Conservation (phyloP, 92 coral and sea anemone species). For the Epizoanthus fatuus region DNA sequence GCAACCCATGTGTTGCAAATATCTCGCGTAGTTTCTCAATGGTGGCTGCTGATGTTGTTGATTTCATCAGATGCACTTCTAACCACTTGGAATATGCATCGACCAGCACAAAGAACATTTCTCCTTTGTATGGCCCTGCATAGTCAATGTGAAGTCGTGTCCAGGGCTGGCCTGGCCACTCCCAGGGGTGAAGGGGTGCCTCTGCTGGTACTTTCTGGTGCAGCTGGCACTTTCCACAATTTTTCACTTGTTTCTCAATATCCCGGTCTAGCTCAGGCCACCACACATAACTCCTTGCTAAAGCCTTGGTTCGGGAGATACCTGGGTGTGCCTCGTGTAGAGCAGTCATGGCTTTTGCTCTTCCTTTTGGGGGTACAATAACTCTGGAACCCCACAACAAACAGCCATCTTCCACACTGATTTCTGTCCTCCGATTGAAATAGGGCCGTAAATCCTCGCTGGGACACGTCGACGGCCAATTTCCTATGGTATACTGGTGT, state of each 20-base stretch:
- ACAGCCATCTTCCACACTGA: conserved; percentile 76
- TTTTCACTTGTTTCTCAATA: conserved; percentile 51
- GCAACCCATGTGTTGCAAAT: conserved; percentile 64
- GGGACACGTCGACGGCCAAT: conserved; percentile 42
- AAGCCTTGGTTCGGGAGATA: conserved; percentile 57
- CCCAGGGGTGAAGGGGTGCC: conserved; percentile 70
- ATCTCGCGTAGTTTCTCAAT: conserved; percentile 66
- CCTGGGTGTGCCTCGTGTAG: conserved; percentile 74
- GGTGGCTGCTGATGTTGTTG: conserved; percentile 68
- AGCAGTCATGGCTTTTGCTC: conserved; percentile 24
- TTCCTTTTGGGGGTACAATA: neutral
- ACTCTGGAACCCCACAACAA: conserved; percentile 49
- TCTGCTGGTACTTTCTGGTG: conserved; percentile 60
- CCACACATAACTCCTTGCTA: conserved; percentile 68
- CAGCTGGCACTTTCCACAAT: conserved; percentile 64
- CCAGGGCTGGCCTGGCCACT: conserved; percentile 65
- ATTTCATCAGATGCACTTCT: conserved; percentile 63
- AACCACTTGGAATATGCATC: conserved; percentile 64
- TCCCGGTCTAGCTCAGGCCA: conserved; percentile 73
- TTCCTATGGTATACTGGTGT: conserved; percentile 48
- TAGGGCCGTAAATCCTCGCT: conserved; percentile 45
- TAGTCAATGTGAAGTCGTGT: conserved; percentile 62
- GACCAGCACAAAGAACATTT: conserved; percentile 53
- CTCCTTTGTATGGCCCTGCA: conserved; percentile 65
- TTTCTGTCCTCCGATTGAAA: conserved; percentile 40